Evolutionary conservation across 2,888 invertebrate genomes (phyloP).

Genomic region (Hoplodrina ambigua): DNA sequence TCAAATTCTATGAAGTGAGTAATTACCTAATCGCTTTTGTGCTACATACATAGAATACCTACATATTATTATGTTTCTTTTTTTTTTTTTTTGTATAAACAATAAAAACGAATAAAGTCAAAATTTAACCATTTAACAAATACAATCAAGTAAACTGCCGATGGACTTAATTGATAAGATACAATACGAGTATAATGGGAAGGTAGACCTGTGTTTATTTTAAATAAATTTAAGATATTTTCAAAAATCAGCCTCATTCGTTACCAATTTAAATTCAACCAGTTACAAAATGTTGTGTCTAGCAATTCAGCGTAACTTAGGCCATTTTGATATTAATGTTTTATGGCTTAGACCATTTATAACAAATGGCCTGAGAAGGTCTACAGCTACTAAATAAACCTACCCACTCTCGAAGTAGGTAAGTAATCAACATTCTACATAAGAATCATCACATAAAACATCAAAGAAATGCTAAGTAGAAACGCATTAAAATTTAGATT

Average conservation of each 20-base stretch:
- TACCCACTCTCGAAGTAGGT: background rate
- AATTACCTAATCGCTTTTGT: background rate
- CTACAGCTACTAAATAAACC: background rate
- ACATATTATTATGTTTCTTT: background rate
- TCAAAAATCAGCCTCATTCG: background rate
- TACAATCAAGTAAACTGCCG: background rate
- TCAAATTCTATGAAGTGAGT: background rate
- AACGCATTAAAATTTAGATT: conserved; percentile 12
- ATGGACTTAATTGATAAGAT: background rate
- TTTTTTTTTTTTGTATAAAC: background rate
- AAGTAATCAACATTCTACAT: background rate
- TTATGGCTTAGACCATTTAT: background rate
- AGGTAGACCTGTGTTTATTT: background rate
- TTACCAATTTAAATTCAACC: background rate
- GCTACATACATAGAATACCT: background rate
- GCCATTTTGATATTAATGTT: background rate
- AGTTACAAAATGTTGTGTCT: background rate
- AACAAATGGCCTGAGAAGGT: too few relatives aligned
- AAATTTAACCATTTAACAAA: background rate
- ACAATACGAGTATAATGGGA: background rate
- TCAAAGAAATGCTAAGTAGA: background rate
- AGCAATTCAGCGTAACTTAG: too few relatives aligned
- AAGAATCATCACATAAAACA: conserved; percentile 15
- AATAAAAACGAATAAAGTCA: too few relatives aligned
- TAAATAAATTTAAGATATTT: background rate